Evolutionary conservation across 2,113 vertebrate genomes (phyloP).

Genomic region (Odontesthes bonariensis): DNA sequence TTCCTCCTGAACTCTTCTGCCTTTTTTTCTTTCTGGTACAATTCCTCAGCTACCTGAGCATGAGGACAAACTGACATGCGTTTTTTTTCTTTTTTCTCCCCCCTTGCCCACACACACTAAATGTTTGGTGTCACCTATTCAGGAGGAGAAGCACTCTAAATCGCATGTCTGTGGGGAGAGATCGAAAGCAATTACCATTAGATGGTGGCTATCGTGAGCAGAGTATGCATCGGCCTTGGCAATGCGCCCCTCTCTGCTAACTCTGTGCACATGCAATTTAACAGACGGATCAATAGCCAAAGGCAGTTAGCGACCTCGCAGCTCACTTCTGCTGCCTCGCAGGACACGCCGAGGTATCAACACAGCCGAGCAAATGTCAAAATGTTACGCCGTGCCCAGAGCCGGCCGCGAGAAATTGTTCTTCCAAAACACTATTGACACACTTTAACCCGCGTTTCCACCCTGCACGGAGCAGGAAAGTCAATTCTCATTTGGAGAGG

Average conservation of each 20-base stretch:
- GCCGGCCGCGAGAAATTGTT: conserved; percentile 91
- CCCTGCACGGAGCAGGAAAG: conserved; percentile 81
- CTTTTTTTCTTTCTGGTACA: conserved; percentile 2
- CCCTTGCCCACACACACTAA: conserved; percentile 71
- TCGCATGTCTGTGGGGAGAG: conserved; percentile 86
- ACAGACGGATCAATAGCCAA: conserved; percentile 92
- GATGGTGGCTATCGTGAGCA: conserved; percentile 85
- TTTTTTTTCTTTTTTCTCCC: conserved; percentile 70
- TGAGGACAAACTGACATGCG: conserved; percentile 75
- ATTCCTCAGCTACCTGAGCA: conserved; percentile 8
- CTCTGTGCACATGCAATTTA: conserved; percentile 95
- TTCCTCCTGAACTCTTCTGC: conserved; percentile 19
- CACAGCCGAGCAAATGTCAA: conserved; percentile 87
- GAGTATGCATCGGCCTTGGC: conserved; percentile 86
- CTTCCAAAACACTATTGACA: conserved; percentile 98
- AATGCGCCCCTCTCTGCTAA: conserved; percentile 68
- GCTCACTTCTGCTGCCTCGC: conserved; percentile 87
- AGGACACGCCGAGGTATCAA: conserved; percentile 80
- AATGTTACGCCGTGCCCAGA: conserved; percentile 85
- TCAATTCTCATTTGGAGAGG: conserved; percentile 92
- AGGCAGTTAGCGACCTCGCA: conserved; percentile 89
- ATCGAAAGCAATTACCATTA: conserved; percentile 99
- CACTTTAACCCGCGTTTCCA: conserved; percentile 92
- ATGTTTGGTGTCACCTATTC: conserved; percentile 93
- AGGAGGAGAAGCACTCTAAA: conserved; percentile 87